phyloP scores from a whole-genome alignment of 92 coral and sea anemone species.

The Muricea muricata region DNA sequence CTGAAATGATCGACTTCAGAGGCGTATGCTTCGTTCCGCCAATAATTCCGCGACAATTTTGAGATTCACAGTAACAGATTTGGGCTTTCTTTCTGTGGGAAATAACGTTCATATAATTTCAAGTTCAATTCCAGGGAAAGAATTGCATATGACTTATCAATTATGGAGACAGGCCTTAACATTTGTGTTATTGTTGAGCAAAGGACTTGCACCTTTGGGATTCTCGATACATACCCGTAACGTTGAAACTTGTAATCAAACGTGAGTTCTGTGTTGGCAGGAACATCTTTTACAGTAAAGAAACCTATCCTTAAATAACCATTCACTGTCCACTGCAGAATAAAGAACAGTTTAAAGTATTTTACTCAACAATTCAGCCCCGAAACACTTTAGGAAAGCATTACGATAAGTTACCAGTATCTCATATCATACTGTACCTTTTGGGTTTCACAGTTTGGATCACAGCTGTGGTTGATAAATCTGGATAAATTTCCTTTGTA shows the following conservation, averaged over 20 bases:
- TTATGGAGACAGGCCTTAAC: not conserved
- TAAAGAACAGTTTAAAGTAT: not conserved
- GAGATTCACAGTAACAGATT: slow-evolving; percentile 82
- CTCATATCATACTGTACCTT: slow-evolving; percentile 86
- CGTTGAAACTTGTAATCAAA: slow-evolving; percentile 96
- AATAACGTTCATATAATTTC: not conserved
- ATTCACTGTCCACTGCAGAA: slow-evolving; percentile 93
- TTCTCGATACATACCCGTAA: slow-evolving; percentile 88
- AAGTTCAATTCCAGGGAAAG: too few relatives aligned
- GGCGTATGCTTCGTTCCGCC: slow-evolving; percentile 99
- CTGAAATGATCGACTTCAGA: slow-evolving; percentile 68
- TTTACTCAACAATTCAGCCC: too few relatives aligned
- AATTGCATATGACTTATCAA: too few relatives aligned
- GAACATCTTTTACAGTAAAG: slow-evolving; percentile 72
- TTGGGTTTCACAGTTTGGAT: slow-evolving; percentile 95
- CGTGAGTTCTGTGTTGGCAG: slow-evolving; percentile 89
- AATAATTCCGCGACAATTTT: slow-evolving; percentile 91
- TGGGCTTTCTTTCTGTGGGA: slow-evolving; percentile 87
- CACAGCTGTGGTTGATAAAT: slow-evolving; percentile 95
- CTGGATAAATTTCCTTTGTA: slow-evolving; percentile 90
- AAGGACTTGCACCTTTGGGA: too few relatives aligned
- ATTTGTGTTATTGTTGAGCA: too few relatives aligned
- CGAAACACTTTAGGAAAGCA: too few relatives aligned
- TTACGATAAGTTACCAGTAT: too few relatives aligned
- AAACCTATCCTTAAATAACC: slow-evolving; percentile 93